A percentile compares a stretch with the other conserved stretches of the same genome.
Conservation (phyloP, 30 jellyfish, hydroid and myxozoan genomes). For the Clytia hemisphaerica region DNA sequence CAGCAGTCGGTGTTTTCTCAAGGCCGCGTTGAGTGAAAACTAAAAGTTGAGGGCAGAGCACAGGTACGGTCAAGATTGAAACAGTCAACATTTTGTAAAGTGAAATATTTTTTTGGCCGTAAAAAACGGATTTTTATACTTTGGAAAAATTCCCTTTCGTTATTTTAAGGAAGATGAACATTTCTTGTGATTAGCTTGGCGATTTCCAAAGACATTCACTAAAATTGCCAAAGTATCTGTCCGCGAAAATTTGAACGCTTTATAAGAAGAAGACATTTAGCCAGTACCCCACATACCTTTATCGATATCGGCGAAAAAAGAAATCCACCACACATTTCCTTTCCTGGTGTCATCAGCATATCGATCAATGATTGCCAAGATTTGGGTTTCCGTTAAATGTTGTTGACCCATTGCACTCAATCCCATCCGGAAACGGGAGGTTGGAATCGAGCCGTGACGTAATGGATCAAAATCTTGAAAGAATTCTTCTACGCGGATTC, state of each 20-base stretch:
- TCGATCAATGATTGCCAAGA: conserved; percentile 41
- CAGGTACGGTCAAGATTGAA: neutral
- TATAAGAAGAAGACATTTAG: too few relatives aligned
- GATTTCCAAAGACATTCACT: neutral
- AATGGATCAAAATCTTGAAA: conserved; percentile 93
- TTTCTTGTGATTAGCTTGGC: neutral
- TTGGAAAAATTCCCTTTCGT: neutral
- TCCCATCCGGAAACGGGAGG: conserved; percentile 88
- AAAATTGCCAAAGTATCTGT: too few relatives aligned
- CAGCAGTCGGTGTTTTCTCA: conserved; percentile 64
- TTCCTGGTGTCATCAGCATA: conserved; percentile 70
- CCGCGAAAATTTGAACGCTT: too few relatives aligned
- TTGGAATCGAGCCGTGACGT: conserved; percentile 88
- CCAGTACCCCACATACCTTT: conserved; percentile 72
- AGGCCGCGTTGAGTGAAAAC: conserved; percentile 79
- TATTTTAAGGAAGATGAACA: neutral
- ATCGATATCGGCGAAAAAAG: conserved; percentile 67
- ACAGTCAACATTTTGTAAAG: neutral
- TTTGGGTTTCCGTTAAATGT: conserved; percentile 55
- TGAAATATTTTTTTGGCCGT: too few relatives aligned
- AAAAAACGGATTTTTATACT: neutral
- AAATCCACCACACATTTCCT: conserved; percentile 70
- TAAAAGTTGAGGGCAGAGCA: neutral
- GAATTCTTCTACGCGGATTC: conserved; percentile 90
- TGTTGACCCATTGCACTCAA: conserved; percentile 70